These are phyloP conservation scores for Peromyscus melanophrys DNA, from an alignment of 2,797 vertebrate species.

Conservation along the genomic window DNA sequence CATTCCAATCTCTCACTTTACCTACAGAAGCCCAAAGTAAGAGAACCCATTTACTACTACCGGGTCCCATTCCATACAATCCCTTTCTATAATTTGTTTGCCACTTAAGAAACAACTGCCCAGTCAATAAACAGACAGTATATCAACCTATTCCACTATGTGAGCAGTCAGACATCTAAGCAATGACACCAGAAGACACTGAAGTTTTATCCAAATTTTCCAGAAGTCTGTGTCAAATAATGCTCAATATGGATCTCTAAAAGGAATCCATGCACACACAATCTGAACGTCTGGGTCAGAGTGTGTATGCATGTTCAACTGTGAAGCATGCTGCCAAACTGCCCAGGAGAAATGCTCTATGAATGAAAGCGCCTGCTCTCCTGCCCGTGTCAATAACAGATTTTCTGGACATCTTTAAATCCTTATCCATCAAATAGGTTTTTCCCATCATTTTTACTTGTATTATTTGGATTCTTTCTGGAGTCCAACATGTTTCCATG, in stretches of 20 bases:
- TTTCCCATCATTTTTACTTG: constrained; percentile 55
- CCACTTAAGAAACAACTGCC: constrained; percentile 7
- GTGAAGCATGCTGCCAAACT: background rate
- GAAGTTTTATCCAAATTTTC: constrained; percentile 33
- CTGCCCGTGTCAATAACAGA: constrained; percentile 43
- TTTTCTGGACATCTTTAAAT: constrained; percentile 57
- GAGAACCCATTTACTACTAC: background rate
- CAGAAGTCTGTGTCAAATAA: background rate
- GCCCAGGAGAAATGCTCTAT: background rate
- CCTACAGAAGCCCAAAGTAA: background rate
- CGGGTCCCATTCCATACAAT: background rate
- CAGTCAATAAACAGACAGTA: background rate
- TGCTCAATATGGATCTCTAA: background rate
- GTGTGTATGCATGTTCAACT: constrained; percentile 1
- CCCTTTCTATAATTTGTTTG: background rate
- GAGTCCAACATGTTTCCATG: constrained; percentile 59
- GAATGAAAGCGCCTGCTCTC: background rate
- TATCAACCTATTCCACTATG: background rate
- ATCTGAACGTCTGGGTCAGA: constrained; percentile 9
- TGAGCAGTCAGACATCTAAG: background rate
- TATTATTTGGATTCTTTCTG: constrained; percentile 57
- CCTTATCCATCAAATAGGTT: constrained; percentile 38
- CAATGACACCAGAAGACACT: background rate
- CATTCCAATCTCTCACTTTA: background rate
- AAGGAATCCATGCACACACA: background rate